Evolutionary conservation across 2,797 vertebrate species (phyloP).

Genomic region (Aulostomus chinensis): DNA sequence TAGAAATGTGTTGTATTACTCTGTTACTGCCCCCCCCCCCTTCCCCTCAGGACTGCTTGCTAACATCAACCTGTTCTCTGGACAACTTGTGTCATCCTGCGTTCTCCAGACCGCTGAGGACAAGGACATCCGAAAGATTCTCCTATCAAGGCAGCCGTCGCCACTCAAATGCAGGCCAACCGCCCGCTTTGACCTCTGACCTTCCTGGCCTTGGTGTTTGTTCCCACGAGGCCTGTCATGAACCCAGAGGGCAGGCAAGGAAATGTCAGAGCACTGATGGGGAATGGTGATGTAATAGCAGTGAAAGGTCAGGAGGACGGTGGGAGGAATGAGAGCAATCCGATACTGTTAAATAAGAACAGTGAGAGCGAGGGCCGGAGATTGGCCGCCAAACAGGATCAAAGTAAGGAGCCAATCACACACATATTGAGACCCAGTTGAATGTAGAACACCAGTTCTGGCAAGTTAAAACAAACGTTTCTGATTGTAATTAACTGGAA

Average conservation of each 20-base stretch:
- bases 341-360: conserved; percentile 36
- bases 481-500: no score
- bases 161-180: conserved; percentile 2
- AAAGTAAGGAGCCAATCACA: conserved; percentile 19
- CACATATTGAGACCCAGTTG: no score
- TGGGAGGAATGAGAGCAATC: conserved; percentile 21
- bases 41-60: no score
- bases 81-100: not conserved
- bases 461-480: no score
- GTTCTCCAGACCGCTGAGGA: not conserved
- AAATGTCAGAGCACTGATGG: conserved; percentile 64
- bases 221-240: conserved; percentile 34
- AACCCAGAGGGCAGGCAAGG: conserved; percentile 38
- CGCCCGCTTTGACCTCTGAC: conserved; percentile 31
- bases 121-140: not conserved
- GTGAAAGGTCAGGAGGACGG: conserved; percentile 53
- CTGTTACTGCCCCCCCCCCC: no score
- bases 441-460: no score
- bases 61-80: not conserved
- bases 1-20: no score
- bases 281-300: conserved; percentile 60
- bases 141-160: not conserved
- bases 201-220: conserved; percentile 31
- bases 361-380: conserved; percentile 13
- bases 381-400: conserved; percentile 19